Base-by-base conservation (phyloP, 2,888 invertebrate species). In the Cosmia trapezina region DNA sequence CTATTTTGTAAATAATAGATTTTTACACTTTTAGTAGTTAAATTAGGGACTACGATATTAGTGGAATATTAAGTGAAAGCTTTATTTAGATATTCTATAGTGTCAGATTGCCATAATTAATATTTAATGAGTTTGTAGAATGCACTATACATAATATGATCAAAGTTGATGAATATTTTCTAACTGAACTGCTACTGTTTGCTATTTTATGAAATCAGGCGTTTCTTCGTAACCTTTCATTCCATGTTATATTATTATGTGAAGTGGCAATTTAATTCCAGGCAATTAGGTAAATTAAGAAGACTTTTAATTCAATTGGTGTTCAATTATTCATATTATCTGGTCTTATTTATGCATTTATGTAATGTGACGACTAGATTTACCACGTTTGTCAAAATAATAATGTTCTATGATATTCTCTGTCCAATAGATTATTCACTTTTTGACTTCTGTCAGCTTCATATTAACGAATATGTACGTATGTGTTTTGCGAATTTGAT, bases 1-100 rank as follows among this genome's bases (percentile, higher is more conserved):
- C 96, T 96, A 95, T 95, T 95, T 94, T 96, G 95, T 96, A 96
- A 94, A 95, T 96, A 94, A 92, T 93, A 94, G 93, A 93, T 92
- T 95, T 95, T 94, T 95, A 95, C 95, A 95, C 93, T 91, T 92
- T 88, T 92, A 92, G 88, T 89, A 88, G 87, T 88, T 91, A 89
- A 88, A 88, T 90, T 91, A 88, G 86, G 86, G 86, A 78, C 70
- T 83, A 85, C 73, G 61, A 82, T 85, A 84, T 83, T 88, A 91
- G 90, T 91, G 88, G 87, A 90, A 89, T 89, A 89, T 87, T 92
- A 90, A 89, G 89, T 85, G 87, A 92, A 94, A 94, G 95, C 95
- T 95, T 96, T 95, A 95, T 93, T 93, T 92, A 92, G 92, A 85
- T 93, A 91, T 91, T 91, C 88, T 89, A 85, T 93, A 93, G 90